Evolutionary conservation across 2,888 invertebrate genomes (phyloP), one percentile per base, ranked within the genome.

Genomic region (Xestia rhomboidea): DNA sequence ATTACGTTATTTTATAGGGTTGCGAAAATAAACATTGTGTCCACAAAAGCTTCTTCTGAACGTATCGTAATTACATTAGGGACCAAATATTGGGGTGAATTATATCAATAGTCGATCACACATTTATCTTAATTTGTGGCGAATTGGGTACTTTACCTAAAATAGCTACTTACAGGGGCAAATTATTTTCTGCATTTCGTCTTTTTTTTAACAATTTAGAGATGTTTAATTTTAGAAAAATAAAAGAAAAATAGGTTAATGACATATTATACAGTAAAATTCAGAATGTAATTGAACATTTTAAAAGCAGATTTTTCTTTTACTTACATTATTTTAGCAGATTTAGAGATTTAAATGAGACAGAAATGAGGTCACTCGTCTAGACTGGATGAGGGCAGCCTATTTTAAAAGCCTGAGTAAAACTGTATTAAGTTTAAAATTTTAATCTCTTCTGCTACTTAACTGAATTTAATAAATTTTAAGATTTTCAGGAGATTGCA

Each of bases 111-210:
- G 21, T 44, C 78, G 78, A 87, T 85, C 73, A 74, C 62, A 82
- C 76, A 88, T 88, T 79, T 82, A 88, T 87, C 86, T 84, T 81
- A 77, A 87, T 88, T 80, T 82, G 79, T 72, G 60, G 76, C 76
- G 82, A 88, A 81, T 84, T 81, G 86, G 77, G 15, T 76, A 62
- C 63, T 81, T 82, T 78, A 69, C 79, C 67, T 76, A 54, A 21
- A 41, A 69, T 62, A 75, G 68, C 41, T 34, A 46, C 38, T 44
- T 30, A 68, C 38, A 64, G 69, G 11, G 34, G 51, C 41, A 69
- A 18, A 41, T 64, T 69, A 34, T 27, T 49, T 70, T 54, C 8
- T 64, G 11, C 13, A 64, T 62, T 70, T 60, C 27, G 2, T 21
- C 24, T 68, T 2, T 38, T 18, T 49, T 46, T 60, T 49, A 11